Conservation (phyloP, 2,113 vertebrate genomes). For the Pimephales promelas region DNA sequence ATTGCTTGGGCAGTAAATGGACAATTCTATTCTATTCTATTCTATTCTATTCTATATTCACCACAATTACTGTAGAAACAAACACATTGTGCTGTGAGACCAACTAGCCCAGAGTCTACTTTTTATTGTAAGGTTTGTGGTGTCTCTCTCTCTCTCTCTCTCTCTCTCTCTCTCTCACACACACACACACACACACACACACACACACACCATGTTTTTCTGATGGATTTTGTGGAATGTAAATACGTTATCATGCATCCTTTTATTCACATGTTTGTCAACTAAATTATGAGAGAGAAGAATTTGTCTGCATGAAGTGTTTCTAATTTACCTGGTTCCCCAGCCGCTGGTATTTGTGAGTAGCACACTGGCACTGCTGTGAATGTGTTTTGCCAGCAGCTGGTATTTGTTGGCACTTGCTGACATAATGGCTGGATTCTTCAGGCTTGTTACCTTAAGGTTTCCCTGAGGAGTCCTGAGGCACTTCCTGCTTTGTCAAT, state of each 20-base stretch:
- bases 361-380: background rate
- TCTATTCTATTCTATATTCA: no score
- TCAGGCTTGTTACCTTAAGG: constrained; percentile 60
- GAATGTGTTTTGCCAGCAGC: constrained; percentile 18
- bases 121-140: no score
- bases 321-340: background rate
- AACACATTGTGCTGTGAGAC: no score
- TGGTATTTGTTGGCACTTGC: constrained; percentile 48
- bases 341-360: constrained; percentile 24
- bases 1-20: no score
- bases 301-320: background rate
- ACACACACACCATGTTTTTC: no score
- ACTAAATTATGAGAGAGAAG: constrained; percentile 26
- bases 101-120: no score
- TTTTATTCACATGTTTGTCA: constrained; percentile 41
- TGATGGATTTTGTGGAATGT: background rate
- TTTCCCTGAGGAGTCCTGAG: constrained; percentile 62
- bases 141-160: no score
- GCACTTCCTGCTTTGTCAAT: constrained; percentile 62
- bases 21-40: no score
- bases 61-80: no score
- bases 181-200: no score
- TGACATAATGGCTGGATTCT: constrained; percentile 62
- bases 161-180: no score
- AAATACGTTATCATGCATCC: background rate